Conservation (phyloP, 1,140 invertebrate genomes). For the Drosophila orosa region DNA sequence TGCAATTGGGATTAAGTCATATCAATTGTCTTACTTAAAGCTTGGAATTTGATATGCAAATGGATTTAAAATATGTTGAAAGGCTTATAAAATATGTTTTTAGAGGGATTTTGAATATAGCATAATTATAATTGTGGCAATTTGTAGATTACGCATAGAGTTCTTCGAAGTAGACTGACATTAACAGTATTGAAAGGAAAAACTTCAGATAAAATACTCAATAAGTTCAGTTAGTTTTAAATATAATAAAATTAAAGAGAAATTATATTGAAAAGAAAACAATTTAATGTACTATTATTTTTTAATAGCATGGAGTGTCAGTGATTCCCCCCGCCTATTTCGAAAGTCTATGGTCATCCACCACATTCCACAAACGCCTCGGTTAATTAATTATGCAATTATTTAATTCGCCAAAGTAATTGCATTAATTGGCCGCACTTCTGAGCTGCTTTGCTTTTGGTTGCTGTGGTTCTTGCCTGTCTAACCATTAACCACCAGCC, state of each 20-base stretch:
- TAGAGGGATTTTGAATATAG: neutral
- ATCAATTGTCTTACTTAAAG: slow-evolving; percentile 1
- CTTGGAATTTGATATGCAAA: slow-evolving; percentile 9
- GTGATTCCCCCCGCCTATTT: neutral
- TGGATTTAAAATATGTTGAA: slow-evolving; percentile 5
- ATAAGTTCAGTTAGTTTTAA: neutral
- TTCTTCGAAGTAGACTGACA: neutral
- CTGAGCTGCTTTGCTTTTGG: slow-evolving; percentile 19
- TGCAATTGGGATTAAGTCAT: slow-evolving; percentile 32
- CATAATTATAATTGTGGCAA: neutral
- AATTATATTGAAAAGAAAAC: neutral
- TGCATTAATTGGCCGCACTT: slow-evolving; percentile 54
- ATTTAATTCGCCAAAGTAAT: slow-evolving; percentile 56
- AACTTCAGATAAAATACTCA: neutral
- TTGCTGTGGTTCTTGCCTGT: slow-evolving; percentile 40
- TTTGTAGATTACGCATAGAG: neutral
- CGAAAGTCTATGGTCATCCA: slow-evolving; percentile 41
- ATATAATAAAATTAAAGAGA: neutral
- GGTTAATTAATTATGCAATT: slow-evolving; percentile 66
- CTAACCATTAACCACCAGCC: slow-evolving; percentile 14
- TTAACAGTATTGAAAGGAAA: neutral
- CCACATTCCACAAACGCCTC: slow-evolving; percentile 47
- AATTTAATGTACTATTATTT: neutral
- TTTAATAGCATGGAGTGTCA: neutral
- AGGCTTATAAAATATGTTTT: neutral